Evolutionary conservation across 2,888 invertebrate genomes (phyloP).

Genomic region (Gymnocheta viridis): DNA sequence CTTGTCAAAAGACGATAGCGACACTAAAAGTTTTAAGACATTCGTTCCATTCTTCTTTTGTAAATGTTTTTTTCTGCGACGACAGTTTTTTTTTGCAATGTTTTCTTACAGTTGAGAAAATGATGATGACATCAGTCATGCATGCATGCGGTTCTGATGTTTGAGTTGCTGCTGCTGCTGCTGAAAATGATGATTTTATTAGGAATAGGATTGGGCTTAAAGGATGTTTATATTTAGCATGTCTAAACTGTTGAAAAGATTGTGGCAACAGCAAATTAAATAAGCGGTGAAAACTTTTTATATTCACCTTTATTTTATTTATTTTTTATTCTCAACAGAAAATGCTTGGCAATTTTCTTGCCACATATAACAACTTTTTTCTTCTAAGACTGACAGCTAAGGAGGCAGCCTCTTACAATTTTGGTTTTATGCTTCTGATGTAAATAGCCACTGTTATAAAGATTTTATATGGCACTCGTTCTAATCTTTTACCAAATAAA

Average conservation of each 20-base stretch:
- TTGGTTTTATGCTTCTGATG: not conserved
- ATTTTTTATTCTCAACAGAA: not conserved
- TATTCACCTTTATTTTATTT: not conserved
- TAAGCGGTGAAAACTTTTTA: not conserved
- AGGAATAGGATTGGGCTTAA: slow-evolving; percentile 40
- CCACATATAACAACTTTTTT: slow-evolving; percentile 34
- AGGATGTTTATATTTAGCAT: slow-evolving; percentile 53
- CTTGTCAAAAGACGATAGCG: slow-evolving; percentile 41
- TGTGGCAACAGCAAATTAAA: slow-evolving; percentile 20
- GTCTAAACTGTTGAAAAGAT: slow-evolving; percentile 40
- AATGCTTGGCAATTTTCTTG: slow-evolving; percentile 43
- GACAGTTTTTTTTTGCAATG: not conserved
- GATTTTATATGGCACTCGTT: slow-evolving; percentile 50
- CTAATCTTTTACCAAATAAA: slow-evolving; percentile 57
- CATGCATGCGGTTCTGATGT: slow-evolving; percentile 40
- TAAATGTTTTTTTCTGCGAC: not conserved
- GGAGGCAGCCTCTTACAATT: not conserved
- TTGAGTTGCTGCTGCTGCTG: not conserved
- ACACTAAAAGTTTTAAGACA: slow-evolving; percentile 32
- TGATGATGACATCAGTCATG: slow-evolving; percentile 50
- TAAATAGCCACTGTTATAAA: slow-evolving; percentile 7
- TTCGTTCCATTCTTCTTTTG: not conserved
- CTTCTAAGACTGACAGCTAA: not conserved
- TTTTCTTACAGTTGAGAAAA: not conserved
- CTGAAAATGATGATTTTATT: slow-evolving; percentile 30